Evolutionary conservation across 2,888 invertebrate genomes (phyloP), one percentile per base, ranked within the genome.

Genomic region (Torymus aiolomorphi): DNA sequence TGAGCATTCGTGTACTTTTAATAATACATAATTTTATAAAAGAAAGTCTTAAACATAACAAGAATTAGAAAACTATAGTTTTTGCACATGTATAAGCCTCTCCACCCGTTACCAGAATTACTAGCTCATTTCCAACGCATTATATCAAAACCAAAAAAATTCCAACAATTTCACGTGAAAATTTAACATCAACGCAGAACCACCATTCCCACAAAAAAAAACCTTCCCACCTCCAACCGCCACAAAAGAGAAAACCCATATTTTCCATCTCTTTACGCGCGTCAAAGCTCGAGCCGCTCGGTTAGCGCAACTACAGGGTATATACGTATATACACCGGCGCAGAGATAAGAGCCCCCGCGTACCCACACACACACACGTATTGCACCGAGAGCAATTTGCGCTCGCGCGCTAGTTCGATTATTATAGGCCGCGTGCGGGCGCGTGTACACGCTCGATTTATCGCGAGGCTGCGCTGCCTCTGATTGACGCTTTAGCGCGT

Each of bases 381-480:
- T 24, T 54, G 61, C 31, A 31, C 42, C 14, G 0, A 5, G 18
- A 54, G 75, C 61, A 76, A 76, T 76, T 76, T 76, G 67, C 65
- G 8, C 31, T 31, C 31, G 31, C 11, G 69, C 63, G 70, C 70
- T n/a, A 63, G 70, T 72, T 59, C 66, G 78, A 78, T 78, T 78
- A 78, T 72, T 72, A 63, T 54, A 66, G 72, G 51, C 65, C 54
- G n/a, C 18, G 66, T 31, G 31, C 8, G 72, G 51, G 57, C 54
- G n/a, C 18, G 66, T 31, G 31, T 31, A 31, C 49, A 49, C 61
- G n/a, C 57, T 20, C 49, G 24, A 42, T 57, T 24, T 69, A n/a
- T 62, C 54, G 18, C 54, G 57, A 20, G 13, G 18, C 59, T 31
- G 31, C 31, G 31, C 31, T 31, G 16, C 54, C 31, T 51, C 49